Percentiles rank a stretch among this genome's conserved stretches.
These are phyloP conservation scores for Vanessa cardui DNA, from an alignment of 2,888 invertebrate species.

Conservation along the genomic window DNA sequence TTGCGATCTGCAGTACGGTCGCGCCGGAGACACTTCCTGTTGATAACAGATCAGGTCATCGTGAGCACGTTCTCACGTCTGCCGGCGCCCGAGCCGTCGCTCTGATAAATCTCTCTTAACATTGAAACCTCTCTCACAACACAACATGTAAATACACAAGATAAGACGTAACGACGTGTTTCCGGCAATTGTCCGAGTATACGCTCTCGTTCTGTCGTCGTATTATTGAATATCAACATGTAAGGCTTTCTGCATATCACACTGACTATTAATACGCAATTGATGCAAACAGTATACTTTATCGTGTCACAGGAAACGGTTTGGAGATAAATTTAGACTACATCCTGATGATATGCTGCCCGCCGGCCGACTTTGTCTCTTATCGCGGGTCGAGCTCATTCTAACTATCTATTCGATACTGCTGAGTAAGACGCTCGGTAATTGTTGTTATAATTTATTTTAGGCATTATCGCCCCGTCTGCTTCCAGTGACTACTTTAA, in stretches of 20 bases:
- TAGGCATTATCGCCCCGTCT: slow-evolving; percentile 15
- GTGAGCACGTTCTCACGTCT: slow-evolving; percentile 61
- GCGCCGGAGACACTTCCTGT: slow-evolving; percentile 68
- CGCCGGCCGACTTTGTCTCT: slow-evolving; percentile 56
- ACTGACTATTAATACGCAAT: slow-evolving; percentile 48
- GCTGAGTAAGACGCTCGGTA: slow-evolving; percentile 32
- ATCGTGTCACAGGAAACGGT: slow-evolving; percentile 59
- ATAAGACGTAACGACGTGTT: slow-evolving; percentile 31
- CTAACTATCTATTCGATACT: slow-evolving; percentile 46
- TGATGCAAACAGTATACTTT: slow-evolving; percentile 54
- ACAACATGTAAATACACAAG: slow-evolving; percentile 25
- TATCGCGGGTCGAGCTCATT: slow-evolving; percentile 56
- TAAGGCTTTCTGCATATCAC: slow-evolving; percentile 21
- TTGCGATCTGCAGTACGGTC: slow-evolving; percentile 65
- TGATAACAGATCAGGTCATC: slow-evolving; percentile 69
- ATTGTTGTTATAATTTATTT: slow-evolving; percentile 23
- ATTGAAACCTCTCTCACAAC: slow-evolving; percentile 24
- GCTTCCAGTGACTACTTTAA: neutral
- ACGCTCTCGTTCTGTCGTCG: slow-evolving; percentile 1
- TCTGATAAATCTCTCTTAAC: slow-evolving; percentile 24
- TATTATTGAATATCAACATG: slow-evolving; percentile 11
- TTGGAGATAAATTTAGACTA: slow-evolving; percentile 58
- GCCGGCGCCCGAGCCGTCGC: slow-evolving; percentile 32
- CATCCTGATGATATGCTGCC: slow-evolving; percentile 45
- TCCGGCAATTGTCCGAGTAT: slow-evolving; percentile 36